phyloP scores from a whole-genome alignment of 2,888 invertebrate species.

The Pammene aurita region DNA sequence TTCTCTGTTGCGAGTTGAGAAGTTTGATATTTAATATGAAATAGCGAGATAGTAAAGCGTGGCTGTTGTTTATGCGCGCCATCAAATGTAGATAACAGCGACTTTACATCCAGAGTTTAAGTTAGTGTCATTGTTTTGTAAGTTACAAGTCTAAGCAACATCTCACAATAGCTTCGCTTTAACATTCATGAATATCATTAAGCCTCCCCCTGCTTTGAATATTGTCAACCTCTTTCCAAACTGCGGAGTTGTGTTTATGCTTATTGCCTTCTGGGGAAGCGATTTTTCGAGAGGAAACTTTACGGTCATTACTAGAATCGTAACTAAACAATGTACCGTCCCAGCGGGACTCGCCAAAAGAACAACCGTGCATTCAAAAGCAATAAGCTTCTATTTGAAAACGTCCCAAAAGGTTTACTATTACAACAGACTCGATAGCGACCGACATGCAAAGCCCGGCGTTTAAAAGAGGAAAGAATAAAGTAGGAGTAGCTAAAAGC shows the following conservation, averaged over 20 bases:
- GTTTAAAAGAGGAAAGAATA: conserved; percentile 70
- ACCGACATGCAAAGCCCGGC: conserved; percentile 72
- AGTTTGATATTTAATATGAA: conserved; percentile 68
- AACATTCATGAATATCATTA: conserved; percentile 81
- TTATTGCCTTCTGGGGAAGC: conserved; percentile 66
- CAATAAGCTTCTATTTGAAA: conserved; percentile 71
- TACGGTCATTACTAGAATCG: conserved; percentile 60
- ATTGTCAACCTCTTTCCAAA: conserved; percentile 63
- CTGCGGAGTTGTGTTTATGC: conserved; percentile 67
- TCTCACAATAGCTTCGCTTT: conserved; percentile 74
- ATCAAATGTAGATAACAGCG: conserved; percentile 75
- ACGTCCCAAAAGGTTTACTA: conserved; percentile 69
- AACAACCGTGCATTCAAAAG: conserved; percentile 64
- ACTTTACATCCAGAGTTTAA: conserved; percentile 76
- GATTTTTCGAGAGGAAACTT: conserved; percentile 54
- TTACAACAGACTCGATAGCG: conserved; percentile 68
- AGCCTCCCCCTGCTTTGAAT: conserved; percentile 75
- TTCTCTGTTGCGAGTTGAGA: conserved; percentile 58
- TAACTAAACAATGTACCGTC: conserved; percentile 59
- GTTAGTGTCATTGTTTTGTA: conserved; percentile 80
- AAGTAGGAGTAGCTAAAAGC: conserved; percentile 64
- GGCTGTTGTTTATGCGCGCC: conserved; percentile 72
- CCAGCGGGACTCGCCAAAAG: conserved; percentile 59
- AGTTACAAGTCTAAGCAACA: conserved; percentile 78
- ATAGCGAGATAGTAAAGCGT: conserved; percentile 68